phyloP scores from a whole-genome alignment of 35 echinoderm and acorn worm genomes.

The Diadema setosum region DNA sequence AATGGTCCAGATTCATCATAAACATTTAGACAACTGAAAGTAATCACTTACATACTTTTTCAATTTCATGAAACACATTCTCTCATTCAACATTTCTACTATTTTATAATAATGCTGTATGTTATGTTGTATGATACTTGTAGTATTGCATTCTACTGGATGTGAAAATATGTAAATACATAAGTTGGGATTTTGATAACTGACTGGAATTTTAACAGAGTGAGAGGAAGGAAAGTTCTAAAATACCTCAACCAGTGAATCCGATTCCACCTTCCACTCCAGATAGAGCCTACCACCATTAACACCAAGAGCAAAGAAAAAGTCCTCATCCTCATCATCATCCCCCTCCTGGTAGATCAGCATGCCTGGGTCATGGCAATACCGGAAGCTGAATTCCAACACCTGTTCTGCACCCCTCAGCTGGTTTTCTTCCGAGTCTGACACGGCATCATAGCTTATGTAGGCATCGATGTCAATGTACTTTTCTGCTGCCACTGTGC shows the following conservation, averaged over 20 bases:
- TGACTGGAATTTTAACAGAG: too few species aligned
- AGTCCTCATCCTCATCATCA: neutral
- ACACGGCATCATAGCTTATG: constrained; percentile 77
- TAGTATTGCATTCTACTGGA: neutral
- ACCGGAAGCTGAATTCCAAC: constrained; percentile 94
- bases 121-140: neutral
- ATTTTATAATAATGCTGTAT: neutral
- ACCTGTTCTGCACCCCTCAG: constrained; percentile 71
- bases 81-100: too few species aligned
- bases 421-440: constrained; percentile 5
- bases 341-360: constrained; percentile 89
- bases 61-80: too few species aligned
- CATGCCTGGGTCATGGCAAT: constrained; percentile 92
- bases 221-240: too few species aligned
- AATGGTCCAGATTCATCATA: too few species aligned
- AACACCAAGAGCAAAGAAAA: constrained; percentile 85
- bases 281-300: constrained; percentile 73
- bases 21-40: too few species aligned
- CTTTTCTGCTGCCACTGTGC: constrained; percentile 35
- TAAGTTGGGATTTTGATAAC: too few species aligned
- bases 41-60: too few species aligned
- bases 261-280: constrained; percentile 67
- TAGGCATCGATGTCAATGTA: constrained; percentile 97
- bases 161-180: neutral
- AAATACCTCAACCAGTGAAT: neutral